Conservation (phyloP, 2,797 vertebrate species). For the Phyllotis vaccarum region DNA sequence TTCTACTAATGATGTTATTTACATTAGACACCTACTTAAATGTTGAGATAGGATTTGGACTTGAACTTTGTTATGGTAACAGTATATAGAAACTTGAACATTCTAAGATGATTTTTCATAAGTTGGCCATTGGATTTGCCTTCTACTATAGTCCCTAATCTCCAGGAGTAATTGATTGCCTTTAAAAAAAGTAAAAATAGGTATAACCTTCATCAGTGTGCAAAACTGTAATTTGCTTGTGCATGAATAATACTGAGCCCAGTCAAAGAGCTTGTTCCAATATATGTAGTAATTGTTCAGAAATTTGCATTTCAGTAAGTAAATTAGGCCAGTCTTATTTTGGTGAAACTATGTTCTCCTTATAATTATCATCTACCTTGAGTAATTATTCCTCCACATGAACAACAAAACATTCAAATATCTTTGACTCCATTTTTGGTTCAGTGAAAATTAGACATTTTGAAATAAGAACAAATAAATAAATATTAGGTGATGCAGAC, state of each 20-base stretch:
- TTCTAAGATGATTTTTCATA: background rate
- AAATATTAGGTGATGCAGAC: background rate
- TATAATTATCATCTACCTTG: background rate
- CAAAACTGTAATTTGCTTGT: background rate
- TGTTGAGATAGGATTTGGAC: background rate
- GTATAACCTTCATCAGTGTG: background rate
- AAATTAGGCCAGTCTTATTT: background rate
- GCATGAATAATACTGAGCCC: background rate
- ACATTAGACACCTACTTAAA: background rate
- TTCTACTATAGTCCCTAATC: background rate
- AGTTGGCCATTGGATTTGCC: background rate
- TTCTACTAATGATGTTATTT: slow-evolving; percentile 14
- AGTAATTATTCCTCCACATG: background rate
- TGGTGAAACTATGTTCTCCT: background rate
- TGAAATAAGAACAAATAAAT: background rate
- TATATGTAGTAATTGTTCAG: background rate
- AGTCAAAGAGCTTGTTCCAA: background rate
- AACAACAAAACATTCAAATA: background rate
- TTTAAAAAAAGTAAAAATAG: background rate
- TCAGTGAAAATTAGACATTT: background rate
- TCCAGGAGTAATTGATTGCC: background rate
- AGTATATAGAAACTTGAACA: background rate
- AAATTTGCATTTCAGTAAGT: slow-evolving; percentile 23
- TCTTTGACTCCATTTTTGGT: background rate
- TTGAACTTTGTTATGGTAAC: slow-evolving; percentile 27